phyloP scores from a whole-genome alignment of 2,113 vertebrate species.

The Thunnus maccoyii region DNA sequence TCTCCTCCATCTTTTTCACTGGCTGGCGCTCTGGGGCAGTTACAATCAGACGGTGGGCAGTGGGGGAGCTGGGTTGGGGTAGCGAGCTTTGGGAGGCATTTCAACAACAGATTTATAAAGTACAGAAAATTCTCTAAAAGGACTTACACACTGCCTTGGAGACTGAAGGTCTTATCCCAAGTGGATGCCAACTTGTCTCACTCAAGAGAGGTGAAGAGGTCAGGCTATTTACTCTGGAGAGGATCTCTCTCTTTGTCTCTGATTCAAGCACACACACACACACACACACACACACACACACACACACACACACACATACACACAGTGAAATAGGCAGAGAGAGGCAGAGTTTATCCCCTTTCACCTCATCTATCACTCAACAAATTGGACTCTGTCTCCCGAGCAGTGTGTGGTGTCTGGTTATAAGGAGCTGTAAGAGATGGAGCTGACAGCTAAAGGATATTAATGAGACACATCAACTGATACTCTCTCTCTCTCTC shows the following conservation, averaged over 20 bases:
- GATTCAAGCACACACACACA: conserved; percentile 21
- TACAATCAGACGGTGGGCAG: neutral
- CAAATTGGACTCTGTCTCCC: conserved; percentile 33
- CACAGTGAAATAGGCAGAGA: neutral
- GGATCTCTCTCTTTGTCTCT: neutral
- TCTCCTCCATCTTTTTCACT: neutral
- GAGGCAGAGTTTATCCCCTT: conserved; percentile 28
- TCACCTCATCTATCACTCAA: conserved; percentile 48
- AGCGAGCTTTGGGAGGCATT: neutral
- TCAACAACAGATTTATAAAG: conserved; percentile 15
- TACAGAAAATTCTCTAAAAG: neutral
- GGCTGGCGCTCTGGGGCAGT: conserved; percentile 2
- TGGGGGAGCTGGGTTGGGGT: neutral
- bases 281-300: neutral
- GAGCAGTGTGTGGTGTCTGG: conserved; percentile 18
- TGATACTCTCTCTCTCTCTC: conserved; percentile 9
- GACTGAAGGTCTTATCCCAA: conserved; percentile 13
- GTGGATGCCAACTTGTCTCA: conserved; percentile 32
- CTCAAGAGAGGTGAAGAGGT: conserved; percentile 36
- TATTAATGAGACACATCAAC: conserved; percentile 33
- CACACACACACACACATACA: too few relatives aligned
- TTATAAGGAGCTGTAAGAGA: conserved; percentile 33
- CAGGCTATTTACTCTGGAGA: conserved; percentile 36
- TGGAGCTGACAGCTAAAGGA: conserved; percentile 39
- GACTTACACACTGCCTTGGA: conserved; percentile 1